These are phyloP conservation scores for Lamellibrachia columna DNA, from an alignment of 2,888 invertebrate species.

Conservation along the genomic window DNA sequence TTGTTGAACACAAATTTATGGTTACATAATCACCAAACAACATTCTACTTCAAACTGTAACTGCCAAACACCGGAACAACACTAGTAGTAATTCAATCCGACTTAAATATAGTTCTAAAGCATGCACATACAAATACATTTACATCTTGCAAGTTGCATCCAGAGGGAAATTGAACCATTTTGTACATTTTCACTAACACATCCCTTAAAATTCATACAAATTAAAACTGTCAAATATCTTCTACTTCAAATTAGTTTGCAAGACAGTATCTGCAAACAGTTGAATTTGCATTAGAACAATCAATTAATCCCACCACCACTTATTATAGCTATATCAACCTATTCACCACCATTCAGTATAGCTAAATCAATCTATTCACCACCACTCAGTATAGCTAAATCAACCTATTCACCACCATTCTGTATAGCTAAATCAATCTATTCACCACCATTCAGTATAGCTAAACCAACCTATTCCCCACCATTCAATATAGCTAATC, in stretches of 20 bases:
- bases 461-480: too few species aligned
- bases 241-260: background rate
- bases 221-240: background rate
- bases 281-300: background rate
- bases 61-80: background rate
- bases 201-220: background rate
- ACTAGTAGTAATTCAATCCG: background rate
- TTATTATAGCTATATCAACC: background rate
- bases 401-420: background rate
- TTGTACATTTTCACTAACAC: background rate
- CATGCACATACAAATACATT: background rate
- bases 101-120: background rate
- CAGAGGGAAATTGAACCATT: background rate
- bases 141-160: background rate
- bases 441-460: too few species aligned
- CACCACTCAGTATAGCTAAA: background rate
- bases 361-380: background rate
- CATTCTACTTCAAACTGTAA: background rate
- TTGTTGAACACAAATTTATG: background rate
- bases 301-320: background rate
- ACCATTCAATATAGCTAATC: too few species aligned
- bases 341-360: background rate
- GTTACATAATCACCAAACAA: background rate
- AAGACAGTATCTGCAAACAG: background rate
- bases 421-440: background rate